A percentile compares a stretch with the other conserved stretches of the same genome.
Evolutionary conservation across 2,888 invertebrate species (phyloP).

Genomic region (Herminia tarsipennalis): DNA sequence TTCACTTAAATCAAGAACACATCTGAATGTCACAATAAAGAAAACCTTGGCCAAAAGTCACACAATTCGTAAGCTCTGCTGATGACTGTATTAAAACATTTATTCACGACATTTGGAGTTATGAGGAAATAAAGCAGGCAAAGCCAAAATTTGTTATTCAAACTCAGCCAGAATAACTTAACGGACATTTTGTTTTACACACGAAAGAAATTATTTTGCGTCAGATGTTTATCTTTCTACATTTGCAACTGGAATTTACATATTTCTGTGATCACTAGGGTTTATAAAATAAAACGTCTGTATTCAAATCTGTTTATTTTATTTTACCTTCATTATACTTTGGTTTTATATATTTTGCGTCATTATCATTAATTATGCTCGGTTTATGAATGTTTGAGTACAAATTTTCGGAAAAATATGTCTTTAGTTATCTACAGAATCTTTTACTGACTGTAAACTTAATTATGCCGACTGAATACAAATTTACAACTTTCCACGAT

Average conservation of each 20-base stretch:
- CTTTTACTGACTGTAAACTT: too few species aligned
- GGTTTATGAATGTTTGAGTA: too few species aligned
- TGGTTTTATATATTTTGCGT: background rate
- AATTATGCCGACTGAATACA: too few species aligned
- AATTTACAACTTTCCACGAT: too few species aligned
- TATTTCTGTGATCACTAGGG: constrained; percentile 12
- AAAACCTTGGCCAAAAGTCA: background rate
- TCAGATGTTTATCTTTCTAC: constrained; percentile 24
- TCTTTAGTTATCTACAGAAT: too few species aligned
- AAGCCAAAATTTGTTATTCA: constrained; percentile 43
- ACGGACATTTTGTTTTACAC: constrained; percentile 30
- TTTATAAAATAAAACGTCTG: background rate
- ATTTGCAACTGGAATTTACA: constrained; percentile 20
- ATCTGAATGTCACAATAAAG: too few species aligned
- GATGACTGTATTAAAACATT: constrained; percentile 12
- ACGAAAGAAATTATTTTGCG: constrained; percentile 34
- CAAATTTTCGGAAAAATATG: too few species aligned
- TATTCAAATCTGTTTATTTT: background rate
- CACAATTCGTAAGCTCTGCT: background rate
- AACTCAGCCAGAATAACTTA: constrained; percentile 46
- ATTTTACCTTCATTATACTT: background rate
- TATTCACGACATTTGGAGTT: constrained; percentile 19
- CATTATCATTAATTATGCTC: background rate
- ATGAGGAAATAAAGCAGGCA: constrained; percentile 20
- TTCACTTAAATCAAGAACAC: too few species aligned